These are phyloP conservation scores for Disparrhopalites patrizii DNA, from an alignment of 2,888 invertebrate species.

Conservation along the genomic window DNA sequence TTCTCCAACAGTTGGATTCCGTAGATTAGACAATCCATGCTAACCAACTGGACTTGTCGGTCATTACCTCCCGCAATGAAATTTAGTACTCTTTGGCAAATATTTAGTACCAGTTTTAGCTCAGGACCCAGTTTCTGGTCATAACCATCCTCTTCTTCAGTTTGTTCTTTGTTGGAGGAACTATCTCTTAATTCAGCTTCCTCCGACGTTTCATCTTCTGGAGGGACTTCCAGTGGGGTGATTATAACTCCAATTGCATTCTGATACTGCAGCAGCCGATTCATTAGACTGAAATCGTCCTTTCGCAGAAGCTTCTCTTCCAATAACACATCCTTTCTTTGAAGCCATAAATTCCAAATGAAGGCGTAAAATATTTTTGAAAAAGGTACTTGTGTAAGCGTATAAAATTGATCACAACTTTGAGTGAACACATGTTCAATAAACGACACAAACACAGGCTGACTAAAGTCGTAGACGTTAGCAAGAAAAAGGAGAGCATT, in stretches of 20 bases:
- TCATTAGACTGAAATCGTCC: neutral
- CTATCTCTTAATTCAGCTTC: neutral
- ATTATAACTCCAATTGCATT: constrained; percentile 31
- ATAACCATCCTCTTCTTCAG: constrained; percentile 14
- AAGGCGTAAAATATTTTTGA: constrained; percentile 27
- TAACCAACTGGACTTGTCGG: constrained; percentile 30
- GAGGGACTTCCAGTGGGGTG: neutral
- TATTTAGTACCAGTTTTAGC: constrained; percentile 31
- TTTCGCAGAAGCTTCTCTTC: too few species aligned
- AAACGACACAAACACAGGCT: constrained; percentile 33
- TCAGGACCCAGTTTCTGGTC: constrained; percentile 24
- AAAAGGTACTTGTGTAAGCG: constrained; percentile 8
- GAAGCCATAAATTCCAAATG: constrained; percentile 19
- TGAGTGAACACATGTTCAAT: constrained; percentile 38
- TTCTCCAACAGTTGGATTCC: constrained; percentile 34
- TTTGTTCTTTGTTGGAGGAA: neutral
- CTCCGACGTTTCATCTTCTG: neutral
- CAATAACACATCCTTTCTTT: neutral
- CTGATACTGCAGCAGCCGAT: constrained; percentile 32
- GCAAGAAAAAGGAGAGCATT: constrained; percentile 42
- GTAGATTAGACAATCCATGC: constrained; percentile 41
- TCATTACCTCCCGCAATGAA: constrained; percentile 36
- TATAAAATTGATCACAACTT: constrained; percentile 38
- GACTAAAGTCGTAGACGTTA: constrained; percentile 42
- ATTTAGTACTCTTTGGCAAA: constrained; percentile 39